phyloP scores from a whole-genome alignment of 2,797 vertebrate species.

The Tolypeutes matacus region DNA sequence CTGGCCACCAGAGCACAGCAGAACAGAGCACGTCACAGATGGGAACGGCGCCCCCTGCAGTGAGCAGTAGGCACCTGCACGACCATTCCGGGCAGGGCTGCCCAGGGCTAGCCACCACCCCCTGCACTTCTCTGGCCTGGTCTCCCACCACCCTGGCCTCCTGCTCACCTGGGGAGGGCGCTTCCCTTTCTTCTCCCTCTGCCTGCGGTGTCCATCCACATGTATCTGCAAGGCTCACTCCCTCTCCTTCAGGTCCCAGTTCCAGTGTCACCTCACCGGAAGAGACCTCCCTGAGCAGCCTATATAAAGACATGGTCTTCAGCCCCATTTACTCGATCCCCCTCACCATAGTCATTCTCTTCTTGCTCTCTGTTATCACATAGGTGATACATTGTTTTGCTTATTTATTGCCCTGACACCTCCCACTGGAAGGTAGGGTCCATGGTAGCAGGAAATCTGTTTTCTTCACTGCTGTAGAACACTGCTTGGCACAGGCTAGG shows the following conservation, averaged over 20 bases:
- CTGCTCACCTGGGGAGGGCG: background rate
- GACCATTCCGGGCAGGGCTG: too few relatives aligned
- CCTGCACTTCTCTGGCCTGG: background rate
- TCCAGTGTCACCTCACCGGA: background rate
- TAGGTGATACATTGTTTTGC: background rate
- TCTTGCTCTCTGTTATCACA: background rate
- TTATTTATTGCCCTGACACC: background rate
- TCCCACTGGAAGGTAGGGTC: background rate
- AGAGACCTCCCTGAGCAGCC: background rate
- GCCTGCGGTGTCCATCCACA: background rate
- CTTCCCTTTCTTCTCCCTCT: background rate
- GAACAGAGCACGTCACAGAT: background rate
- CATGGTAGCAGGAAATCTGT: background rate
- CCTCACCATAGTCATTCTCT: background rate
- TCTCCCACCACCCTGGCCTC: background rate
- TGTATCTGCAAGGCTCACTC: fast-evolving
- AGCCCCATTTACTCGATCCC: background rate
- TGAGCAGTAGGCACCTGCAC: background rate
- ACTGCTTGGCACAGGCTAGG: background rate
- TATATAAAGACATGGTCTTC: background rate
- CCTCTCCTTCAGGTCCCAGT: background rate
- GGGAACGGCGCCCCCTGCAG: background rate
- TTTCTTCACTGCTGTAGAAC: background rate
- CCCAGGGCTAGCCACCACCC: background rate
- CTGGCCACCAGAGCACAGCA: background rate